Conservation (phyloP, 2,113 vertebrate genomes). For the Lucifuga dentata region DNA sequence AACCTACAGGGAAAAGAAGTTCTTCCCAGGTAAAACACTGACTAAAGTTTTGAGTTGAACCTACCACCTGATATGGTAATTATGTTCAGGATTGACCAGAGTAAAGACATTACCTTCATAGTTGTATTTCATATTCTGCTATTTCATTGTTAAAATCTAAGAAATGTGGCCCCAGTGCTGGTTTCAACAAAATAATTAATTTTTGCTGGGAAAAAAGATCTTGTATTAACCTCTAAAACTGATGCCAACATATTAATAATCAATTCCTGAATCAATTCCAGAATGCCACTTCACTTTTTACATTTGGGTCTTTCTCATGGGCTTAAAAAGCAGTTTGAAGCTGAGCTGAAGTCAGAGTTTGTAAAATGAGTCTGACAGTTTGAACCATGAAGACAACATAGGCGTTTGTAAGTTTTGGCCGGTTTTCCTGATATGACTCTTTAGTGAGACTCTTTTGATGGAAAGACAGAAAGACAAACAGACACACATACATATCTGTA, state of each 20-base stretch:
- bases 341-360: no score
- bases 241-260: background rate
- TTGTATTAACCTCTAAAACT: background rate
- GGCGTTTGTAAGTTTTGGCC: no score
- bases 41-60: no score
- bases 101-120: no score
- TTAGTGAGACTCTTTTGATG: no score
- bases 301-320: background rate
- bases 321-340: constrained; percentile 14
- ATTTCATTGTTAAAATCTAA: background rate
- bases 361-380: constrained; percentile 12
- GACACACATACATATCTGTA: constrained; percentile 25
- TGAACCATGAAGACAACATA: background rate
- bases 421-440: constrained; percentile 28
- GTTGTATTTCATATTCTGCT: background rate
- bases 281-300: no score
- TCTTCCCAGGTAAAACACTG: no score
- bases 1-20: no score
- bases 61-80: no score
- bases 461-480: no score
- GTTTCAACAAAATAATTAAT: background rate
- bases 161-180: constrained; percentile 1
- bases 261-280: no score
- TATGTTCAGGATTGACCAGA: no score
- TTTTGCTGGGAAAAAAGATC: background rate